A percentile compares a stretch with the other conserved stretches of the same genome.
These are phyloP conservation scores for Phalacrocorax brasilianus DNA, from an alignment of 2,113 vertebrate genomes.

Conservation along the genomic window DNA sequence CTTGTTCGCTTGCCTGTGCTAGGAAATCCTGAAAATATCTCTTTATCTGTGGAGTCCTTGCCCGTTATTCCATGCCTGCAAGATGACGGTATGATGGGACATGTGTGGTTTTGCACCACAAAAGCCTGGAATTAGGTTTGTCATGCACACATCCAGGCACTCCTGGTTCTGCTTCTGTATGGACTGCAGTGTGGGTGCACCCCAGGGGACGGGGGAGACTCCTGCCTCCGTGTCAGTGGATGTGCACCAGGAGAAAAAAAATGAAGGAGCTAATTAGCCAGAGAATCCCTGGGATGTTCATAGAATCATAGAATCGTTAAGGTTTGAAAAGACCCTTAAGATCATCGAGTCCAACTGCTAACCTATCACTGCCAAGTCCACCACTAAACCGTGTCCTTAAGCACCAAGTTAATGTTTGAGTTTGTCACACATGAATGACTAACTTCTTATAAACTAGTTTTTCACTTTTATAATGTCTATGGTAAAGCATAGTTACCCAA, in stretches of 20 bases:
- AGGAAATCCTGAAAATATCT: neutral
- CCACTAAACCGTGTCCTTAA: too few species aligned
- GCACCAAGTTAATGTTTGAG: neutral
- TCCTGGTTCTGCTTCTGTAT: neutral
- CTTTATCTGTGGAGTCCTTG: neutral
- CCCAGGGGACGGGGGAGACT: rapidly evolving
- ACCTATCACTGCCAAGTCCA: too few species aligned
- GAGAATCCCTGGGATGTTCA: neutral
- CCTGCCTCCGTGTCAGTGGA: too few species aligned
- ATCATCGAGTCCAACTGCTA: too few species aligned
- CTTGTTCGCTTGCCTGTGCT: neutral
- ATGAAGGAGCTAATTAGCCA: rapidly evolving
- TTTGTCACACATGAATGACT: neutral
- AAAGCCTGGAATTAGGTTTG: neutral
- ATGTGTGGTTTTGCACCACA: neutral
- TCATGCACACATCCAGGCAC: neutral
- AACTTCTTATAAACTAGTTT: neutral
- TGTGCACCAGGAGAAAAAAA: neutral
- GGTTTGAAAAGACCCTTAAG: too few species aligned
- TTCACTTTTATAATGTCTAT: neutral
- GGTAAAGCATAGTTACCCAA: neutral
- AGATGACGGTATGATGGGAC: neutral
- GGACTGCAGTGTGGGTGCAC: neutral
- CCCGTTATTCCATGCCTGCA: neutral
- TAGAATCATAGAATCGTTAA: too few species aligned